Conservation (phyloP, 2,888 invertebrate species). For the Hirtodrosophila duncani region DNA sequence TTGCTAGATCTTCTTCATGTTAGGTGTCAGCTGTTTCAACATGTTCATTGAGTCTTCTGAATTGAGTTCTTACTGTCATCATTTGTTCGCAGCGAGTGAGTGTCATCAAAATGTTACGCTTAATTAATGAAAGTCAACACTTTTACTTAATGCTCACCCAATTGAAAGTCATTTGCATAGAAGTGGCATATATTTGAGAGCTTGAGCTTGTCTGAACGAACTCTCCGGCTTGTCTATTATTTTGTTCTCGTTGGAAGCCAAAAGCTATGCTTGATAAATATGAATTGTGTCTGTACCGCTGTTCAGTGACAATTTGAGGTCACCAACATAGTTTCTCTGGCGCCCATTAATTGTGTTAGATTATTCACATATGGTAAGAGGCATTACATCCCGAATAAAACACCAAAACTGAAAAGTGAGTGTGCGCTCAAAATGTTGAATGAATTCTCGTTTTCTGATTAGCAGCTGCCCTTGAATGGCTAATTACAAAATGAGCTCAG, state of each 20-base stretch:
- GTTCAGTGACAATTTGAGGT: conserved; percentile 59
- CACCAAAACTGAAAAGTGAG: conserved; percentile 13
- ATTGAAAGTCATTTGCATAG: conserved; percentile 66
- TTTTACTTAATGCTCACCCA: conserved; percentile 48
- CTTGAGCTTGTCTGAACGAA: conserved; percentile 2
- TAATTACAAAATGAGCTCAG: conserved; percentile 40
- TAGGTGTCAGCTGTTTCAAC: too few species aligned
- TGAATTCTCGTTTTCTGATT: conserved; percentile 1
- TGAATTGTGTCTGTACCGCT: conserved; percentile 56
- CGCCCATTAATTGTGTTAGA: conserved; percentile 60
- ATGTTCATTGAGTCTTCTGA: conserved; percentile 15
- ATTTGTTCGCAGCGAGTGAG: conserved; percentile 35
- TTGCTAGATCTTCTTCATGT: neutral
- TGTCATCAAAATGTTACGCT: conserved; percentile 31
- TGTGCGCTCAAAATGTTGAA: conserved; percentile 6
- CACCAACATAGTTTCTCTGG: conserved; percentile 33
- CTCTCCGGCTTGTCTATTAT: conserved; percentile 8
- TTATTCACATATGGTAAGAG: conserved; percentile 28
- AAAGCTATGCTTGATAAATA: conserved; percentile 59
- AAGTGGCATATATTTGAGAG: conserved; percentile 31
- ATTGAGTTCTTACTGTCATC: conserved; percentile 19
- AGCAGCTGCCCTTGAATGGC: conserved; percentile 31
- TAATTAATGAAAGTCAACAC: conserved; percentile 58
- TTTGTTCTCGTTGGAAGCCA: conserved; percentile 16
- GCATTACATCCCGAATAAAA: conserved; percentile 17